These are phyloP conservation scores for Volucella zonaria DNA, from an alignment of 2,888 invertebrate species.

Conservation along the genomic window DNA sequence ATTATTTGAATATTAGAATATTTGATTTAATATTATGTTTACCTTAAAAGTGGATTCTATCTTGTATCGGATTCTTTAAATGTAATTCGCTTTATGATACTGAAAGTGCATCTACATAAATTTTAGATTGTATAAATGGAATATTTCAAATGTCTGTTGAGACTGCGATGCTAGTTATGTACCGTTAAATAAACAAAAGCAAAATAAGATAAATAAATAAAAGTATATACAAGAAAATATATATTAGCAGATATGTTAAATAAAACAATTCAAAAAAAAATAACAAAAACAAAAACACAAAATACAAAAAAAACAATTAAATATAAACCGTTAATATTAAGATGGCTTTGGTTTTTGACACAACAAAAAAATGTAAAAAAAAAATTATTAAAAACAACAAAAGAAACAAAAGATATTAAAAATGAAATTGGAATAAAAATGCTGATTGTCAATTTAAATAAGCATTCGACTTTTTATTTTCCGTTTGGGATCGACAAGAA, in stretches of 20 bases:
- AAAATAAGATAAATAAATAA: slow-evolving; percentile 18
- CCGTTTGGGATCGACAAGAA: not conserved
- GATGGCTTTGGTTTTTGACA: slow-evolving; percentile 67
- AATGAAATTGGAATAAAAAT: slow-evolving; percentile 74
- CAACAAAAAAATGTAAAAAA: slow-evolving; percentile 74
- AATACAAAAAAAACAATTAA: slow-evolving; percentile 59
- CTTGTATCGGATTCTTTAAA: not conserved
- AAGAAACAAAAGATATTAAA: slow-evolving; percentile 69
- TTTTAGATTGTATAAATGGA: slow-evolving; percentile 1
- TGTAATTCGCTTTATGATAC: slow-evolving; percentile 9
- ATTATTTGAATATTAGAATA: not conserved
- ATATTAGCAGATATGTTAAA: slow-evolving; percentile 23
- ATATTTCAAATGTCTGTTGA: slow-evolving; percentile 52
- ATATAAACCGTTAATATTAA: slow-evolving; percentile 56
- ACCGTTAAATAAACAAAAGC: slow-evolving; percentile 42
- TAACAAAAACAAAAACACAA: slow-evolving; percentile 67
- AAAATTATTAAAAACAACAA: slow-evolving; percentile 42
- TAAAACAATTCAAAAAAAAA: slow-evolving; percentile 22
- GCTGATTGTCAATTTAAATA: slow-evolving; percentile 78
- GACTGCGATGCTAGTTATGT: slow-evolving; percentile 66
- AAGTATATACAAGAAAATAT: slow-evolving; percentile 38
- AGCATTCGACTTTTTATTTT: slow-evolving; percentile 32
- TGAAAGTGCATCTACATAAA: slow-evolving; percentile 1
- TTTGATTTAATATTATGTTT: not conserved
- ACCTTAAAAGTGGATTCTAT: not conserved